Evolutionary conservation across 2,113 vertebrate genomes (phyloP), one percentile per base, ranked within the genome.

Genomic region (Hippopotamus amphibius): DNA sequence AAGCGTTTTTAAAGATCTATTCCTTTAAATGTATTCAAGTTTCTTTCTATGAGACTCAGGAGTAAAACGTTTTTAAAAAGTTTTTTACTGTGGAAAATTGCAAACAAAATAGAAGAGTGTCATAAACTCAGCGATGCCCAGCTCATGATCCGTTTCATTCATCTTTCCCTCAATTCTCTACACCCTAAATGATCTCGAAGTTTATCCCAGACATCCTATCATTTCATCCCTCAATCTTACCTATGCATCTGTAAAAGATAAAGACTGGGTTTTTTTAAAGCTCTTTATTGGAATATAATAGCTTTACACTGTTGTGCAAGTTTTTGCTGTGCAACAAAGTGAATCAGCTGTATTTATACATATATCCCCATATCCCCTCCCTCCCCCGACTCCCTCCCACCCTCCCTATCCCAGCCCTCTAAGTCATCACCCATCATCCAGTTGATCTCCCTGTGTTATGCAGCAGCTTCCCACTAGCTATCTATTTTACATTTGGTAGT

Each of bases 61-160:
- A 76, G 24, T 26, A 82, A 69, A 74, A 82, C 17, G 65, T 85
- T 90, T 55, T 16, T 0, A 2, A 13, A 69, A 53, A 46, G 8
- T 22, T 69, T 37, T 79, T 46, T 10, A 72, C 43, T 92, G 30
- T 28, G 37, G 37, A 74, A 89, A 74, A 19, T 33, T 37, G 61
- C 28, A 89, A 81, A 46, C 33, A 61, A 97, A 92, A 96, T 10
- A 90, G 57, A 95, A 72, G 41, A 10, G n/a, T 89, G 26, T 46
- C 46, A 76, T 65, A 68, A 95, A 68, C 59, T 83, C 15, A 59
- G 22, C 2, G 22, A 28, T 57, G 65, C 9, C 43, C 63, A 65
- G 28, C 7, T 76, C 21, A 7, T 14, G 14, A 59, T 46, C 65
- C 37, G 30, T 24, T 30, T 46, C 63, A 13, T 61, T 88, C 48